phyloP scores from a whole-genome alignment of 2,797 vertebrate genomes.

The Poeciliopsis gracilis region DNA sequence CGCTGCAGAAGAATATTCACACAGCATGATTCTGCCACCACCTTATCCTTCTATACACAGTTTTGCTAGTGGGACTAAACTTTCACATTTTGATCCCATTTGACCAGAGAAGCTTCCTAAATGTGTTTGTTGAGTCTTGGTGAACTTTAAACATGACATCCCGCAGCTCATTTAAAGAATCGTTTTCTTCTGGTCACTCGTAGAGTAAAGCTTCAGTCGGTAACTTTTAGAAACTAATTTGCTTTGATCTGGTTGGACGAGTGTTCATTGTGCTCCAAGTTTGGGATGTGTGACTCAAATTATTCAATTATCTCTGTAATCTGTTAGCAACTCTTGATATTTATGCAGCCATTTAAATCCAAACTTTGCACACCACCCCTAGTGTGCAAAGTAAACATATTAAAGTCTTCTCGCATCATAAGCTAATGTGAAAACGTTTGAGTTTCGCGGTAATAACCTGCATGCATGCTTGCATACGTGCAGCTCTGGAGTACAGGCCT shows the following conservation, averaged over 20 bases:
- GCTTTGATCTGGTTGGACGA: not conserved
- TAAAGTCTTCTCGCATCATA: not conserved
- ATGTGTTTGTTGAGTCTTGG: too few species aligned
- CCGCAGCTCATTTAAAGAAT: too few species aligned
- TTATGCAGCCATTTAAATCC: not conserved
- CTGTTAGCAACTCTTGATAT: not conserved
- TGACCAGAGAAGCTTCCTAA: too few species aligned
- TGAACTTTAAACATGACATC: too few species aligned
- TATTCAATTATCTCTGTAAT: not conserved
- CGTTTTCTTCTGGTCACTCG: too few species aligned
- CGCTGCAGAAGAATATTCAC: not conserved
- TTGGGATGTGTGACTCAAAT: not conserved
- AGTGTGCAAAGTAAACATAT: not conserved
- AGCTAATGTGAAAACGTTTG: not conserved
- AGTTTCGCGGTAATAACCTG: not conserved
- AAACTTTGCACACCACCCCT: not conserved
- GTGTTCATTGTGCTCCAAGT: not conserved
- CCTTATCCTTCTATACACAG: not conserved
- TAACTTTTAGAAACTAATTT: not conserved
- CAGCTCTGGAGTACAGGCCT: constrained; percentile 80
- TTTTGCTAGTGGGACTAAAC: too few species aligned
- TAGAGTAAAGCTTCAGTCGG: too few species aligned
- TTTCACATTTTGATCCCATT: too few species aligned
- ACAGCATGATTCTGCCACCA: not conserved
- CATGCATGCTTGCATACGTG: constrained; percentile 14